Percentiles rank a stretch among this genome's conserved stretches.
These are phyloP conservation scores for Tortricodes alternella DNA, from an alignment of 2,888 invertebrate genomes.

Conservation along the genomic window DNA sequence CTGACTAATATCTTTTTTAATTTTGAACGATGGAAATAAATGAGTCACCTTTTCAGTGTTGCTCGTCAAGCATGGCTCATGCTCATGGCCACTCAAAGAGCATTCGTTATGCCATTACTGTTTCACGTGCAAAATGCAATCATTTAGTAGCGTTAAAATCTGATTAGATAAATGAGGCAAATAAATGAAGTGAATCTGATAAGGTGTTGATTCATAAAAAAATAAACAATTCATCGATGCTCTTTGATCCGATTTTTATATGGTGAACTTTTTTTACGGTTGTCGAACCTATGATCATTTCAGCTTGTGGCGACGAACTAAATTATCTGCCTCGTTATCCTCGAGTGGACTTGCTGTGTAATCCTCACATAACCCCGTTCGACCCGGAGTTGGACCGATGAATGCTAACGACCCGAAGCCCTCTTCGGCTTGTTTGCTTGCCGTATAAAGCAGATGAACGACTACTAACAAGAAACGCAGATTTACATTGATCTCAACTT, in stretches of 20 bases:
- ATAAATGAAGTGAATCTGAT: neutral
- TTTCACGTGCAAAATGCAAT: neutral
- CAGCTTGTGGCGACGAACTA: neutral
- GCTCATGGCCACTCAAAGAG: neutral
- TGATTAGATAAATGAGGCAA: neutral
- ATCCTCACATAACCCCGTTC: constrained; percentile 38
- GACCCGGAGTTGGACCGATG: constrained; percentile 45
- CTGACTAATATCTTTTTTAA: constrained; percentile 55
- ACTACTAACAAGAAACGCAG: constrained; percentile 4
- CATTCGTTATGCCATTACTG: neutral
- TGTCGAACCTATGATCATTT: neutral
- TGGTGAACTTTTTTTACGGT: neutral
- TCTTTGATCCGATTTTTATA: no score
- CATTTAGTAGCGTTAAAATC: neutral
- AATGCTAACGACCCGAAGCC: constrained; percentile 51
- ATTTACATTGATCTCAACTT: neutral
- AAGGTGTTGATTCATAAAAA: neutral
- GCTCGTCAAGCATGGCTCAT: neutral
- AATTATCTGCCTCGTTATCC: constrained; percentile 21
- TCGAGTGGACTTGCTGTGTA: constrained; percentile 34
- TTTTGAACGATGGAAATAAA: constrained; percentile 47
- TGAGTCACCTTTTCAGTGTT: constrained; percentile 38
- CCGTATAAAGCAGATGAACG: constrained; percentile 32
- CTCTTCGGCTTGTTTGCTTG: constrained; percentile 33
- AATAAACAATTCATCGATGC: neutral